A percentile compares a stretch with the other conserved stretches of the same genome.
These are phyloP conservation scores for Sapajus apella DNA, from an alignment of 2,113 vertebrate genomes.

Conservation along the genomic window DNA sequence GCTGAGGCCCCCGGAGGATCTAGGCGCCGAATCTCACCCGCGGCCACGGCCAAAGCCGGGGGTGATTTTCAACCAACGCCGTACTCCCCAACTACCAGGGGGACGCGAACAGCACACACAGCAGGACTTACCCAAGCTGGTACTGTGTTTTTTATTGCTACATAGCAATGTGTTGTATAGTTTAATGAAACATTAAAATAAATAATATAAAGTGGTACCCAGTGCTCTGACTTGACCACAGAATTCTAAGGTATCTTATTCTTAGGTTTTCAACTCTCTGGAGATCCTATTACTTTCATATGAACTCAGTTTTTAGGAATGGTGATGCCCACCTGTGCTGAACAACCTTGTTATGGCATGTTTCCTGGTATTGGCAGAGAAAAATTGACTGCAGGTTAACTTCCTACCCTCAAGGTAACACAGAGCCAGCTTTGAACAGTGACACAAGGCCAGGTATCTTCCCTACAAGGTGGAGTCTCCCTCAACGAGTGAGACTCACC, in stretches of 20 bases:
- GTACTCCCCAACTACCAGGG: accelerated
- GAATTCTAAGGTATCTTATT: not conserved
- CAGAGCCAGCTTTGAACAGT: not conserved
- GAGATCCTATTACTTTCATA: not conserved
- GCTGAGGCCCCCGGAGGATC: constrained; percentile 87
- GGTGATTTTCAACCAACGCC: constrained; percentile 92
- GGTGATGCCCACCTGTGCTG: not conserved
- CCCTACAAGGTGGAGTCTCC: not conserved
- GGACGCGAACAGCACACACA: accelerated
- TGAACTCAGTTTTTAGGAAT: not conserved
- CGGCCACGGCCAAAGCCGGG: constrained; percentile 76
- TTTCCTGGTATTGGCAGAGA: not conserved
- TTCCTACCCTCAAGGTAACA: not conserved
- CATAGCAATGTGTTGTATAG: not conserved
- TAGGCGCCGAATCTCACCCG: constrained; percentile 92
- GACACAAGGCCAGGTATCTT: not conserved
- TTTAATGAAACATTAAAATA: not conserved
- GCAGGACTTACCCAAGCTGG: constrained; percentile 76
- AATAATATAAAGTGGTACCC: not conserved
- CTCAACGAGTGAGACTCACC: not conserved
- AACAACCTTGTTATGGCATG: accelerated
- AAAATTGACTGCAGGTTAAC: not conserved
- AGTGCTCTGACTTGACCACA: not conserved
- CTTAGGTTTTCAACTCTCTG: not conserved
- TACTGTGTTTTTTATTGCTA: not conserved